These are phyloP conservation scores for Triplophysa rosa DNA, from an alignment of 2,113 vertebrate species.

Conservation along the genomic window DNA sequence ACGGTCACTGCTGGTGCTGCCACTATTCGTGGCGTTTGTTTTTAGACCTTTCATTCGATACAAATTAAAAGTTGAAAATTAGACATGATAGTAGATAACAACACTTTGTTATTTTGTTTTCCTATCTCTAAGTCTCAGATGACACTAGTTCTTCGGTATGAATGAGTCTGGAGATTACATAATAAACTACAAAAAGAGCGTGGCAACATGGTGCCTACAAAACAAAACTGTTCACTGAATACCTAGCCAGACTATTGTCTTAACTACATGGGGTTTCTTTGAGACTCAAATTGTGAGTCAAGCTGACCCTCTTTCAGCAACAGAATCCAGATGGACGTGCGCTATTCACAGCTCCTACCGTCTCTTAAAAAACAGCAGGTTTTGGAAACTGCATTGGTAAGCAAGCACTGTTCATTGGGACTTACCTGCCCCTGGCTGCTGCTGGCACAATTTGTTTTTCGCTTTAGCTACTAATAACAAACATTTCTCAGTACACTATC, in stretches of 20 bases:
- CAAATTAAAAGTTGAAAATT: not conserved
- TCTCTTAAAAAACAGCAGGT: not conserved
- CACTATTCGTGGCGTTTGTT: too few species aligned
- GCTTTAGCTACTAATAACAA: too few species aligned
- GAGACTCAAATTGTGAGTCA: not conserved
- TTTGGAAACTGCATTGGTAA: too few species aligned
- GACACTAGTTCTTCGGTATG: not conserved
- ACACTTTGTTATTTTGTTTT: not conserved
- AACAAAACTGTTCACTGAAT: conserved; percentile 6
- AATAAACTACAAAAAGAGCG: conserved; percentile 12
- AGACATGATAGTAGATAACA: not conserved
- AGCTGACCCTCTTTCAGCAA: conserved; percentile 6
- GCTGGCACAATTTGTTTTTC: too few species aligned
- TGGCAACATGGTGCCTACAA: not conserved
- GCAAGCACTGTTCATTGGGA: too few species aligned
- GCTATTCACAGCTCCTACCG: not conserved
- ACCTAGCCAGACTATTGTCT: conserved; percentile 3
- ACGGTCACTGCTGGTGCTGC: not conserved
- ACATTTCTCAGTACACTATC: not conserved
- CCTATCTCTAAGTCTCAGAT: not conserved
- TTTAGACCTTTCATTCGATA: not conserved
- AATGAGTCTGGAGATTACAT: conserved; percentile 12
- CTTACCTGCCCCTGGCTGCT: too few species aligned
- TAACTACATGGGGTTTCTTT: conserved; percentile 14
- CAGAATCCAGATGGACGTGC: not conserved